A percentile compares a stretch with the other conserved stretches of the same genome.
phyloP scores from a whole-genome alignment of 1,140 invertebrate species.

The Trichonephila clavata region DNA sequence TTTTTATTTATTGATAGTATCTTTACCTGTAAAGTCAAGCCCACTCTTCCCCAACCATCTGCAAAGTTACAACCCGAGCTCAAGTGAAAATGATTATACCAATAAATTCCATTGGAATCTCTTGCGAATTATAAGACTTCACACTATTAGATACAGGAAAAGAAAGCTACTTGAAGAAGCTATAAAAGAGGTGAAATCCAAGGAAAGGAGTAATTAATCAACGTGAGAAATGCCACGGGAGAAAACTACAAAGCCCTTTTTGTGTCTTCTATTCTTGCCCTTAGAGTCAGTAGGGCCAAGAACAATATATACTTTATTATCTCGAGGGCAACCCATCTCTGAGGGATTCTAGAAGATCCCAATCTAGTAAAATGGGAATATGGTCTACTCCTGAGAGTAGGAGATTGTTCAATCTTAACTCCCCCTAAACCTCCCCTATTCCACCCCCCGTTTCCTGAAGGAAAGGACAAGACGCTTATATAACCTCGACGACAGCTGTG shows the following conservation, averaged over 20 bases:
- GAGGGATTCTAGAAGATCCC: constrained; percentile 17
- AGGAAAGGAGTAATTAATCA: constrained; percentile 44
- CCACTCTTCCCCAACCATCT: not conserved
- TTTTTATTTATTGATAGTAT: not conserved
- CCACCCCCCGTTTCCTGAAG: not conserved
- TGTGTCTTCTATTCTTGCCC: not conserved
- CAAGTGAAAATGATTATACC: constrained; percentile 15
- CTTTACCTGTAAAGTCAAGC: constrained; percentile 10
- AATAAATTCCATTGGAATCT: constrained; percentile 24
- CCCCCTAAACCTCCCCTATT: not conserved
- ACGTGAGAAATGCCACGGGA: constrained; percentile 8
- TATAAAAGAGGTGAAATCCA: not conserved
- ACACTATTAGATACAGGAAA: not conserved
- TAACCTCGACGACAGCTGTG: constrained; percentile 10
- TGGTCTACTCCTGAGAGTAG: not conserved
- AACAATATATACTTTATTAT: constrained; percentile 47
- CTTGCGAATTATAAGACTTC: constrained; percentile 16
- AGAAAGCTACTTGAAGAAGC: not conserved
- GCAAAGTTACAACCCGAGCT: not conserved
- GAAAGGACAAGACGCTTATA: not conserved
- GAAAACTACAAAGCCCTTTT: constrained; percentile 3
- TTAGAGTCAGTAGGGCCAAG: not conserved
- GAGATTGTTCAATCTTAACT: not conserved
- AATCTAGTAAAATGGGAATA: constrained; percentile 52
- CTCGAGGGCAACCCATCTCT: not conserved